Percentiles rank a stretch among this genome's conserved stretches.
phyloP scores from a whole-genome alignment of 64 coral and sea anemone species.

The Anthopleura sola region DNA sequence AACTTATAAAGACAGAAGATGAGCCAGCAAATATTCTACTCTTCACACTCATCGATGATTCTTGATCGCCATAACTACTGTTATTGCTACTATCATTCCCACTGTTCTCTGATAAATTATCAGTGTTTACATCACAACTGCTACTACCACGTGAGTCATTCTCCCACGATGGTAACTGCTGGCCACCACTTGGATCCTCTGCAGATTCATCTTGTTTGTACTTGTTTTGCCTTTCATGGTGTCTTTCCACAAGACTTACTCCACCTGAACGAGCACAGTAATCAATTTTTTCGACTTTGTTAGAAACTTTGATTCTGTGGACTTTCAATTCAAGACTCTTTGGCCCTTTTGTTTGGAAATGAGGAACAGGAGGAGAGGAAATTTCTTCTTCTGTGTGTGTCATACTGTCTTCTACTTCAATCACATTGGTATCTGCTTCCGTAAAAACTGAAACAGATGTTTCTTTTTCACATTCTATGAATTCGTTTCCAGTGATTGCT shows the following conservation, averaged over 20 bases:
- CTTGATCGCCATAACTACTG: conserved; percentile 4
- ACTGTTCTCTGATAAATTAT: conserved; percentile 4
- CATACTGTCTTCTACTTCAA: not conserved
- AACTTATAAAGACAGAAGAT: not conserved
- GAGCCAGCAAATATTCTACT: conserved; percentile 17
- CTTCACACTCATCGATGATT: not conserved
- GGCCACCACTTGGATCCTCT: conserved; percentile 22
- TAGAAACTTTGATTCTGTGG: not conserved
- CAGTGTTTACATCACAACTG: not conserved
- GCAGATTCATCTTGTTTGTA: conserved; percentile 30
- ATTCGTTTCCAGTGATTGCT: not conserved
- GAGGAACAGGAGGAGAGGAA: not conserved
- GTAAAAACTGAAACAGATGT: not conserved
- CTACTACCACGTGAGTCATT: not conserved
- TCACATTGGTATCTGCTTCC: not conserved
- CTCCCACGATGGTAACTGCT: conserved; percentile 14
- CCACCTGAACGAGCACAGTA: conserved; percentile 67
- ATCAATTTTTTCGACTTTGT: conserved; percentile 76
- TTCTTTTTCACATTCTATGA: not conserved
- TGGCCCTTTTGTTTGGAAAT: not conserved
- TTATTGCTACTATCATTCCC: conserved; percentile 30
- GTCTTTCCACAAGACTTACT: conserved; percentile 32
- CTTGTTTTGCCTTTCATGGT: conserved; percentile 22
- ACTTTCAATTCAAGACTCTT: not conserved
- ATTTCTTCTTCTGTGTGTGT: not conserved